Percentiles rank a stretch among this genome's conserved stretches.
Evolutionary conservation across 2,113 vertebrate genomes (phyloP).

Genomic region (Bubo scandiacus): DNA sequence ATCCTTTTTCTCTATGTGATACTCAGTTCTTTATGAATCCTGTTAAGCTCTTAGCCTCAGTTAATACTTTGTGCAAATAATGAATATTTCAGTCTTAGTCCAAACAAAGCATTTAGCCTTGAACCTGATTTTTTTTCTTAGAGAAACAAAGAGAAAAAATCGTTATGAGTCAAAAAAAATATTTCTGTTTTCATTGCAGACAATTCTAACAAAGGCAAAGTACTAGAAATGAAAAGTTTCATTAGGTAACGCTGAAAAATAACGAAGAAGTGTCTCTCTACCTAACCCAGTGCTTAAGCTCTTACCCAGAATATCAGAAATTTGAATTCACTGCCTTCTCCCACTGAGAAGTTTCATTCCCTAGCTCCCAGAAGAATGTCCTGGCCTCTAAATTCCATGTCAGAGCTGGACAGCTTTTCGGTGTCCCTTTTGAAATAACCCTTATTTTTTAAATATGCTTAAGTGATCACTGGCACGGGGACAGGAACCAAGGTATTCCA

Average conservation of each 20-base stretch:
- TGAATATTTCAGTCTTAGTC: background rate
- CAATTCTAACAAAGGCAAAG: background rate
- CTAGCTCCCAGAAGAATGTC: background rate
- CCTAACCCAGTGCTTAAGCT: background rate
- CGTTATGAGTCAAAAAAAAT: background rate
- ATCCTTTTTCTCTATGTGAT: background rate
- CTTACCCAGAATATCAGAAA: background rate
- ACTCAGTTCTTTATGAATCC: background rate
- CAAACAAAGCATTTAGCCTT: background rate
- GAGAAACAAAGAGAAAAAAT: background rate
- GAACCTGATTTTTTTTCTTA: background rate
- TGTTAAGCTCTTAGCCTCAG: background rate
- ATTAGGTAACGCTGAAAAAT: background rate
- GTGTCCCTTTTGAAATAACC: background rate
- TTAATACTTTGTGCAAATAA: constrained; percentile 51
- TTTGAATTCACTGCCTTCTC: background rate
- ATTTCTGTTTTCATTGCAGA: background rate
- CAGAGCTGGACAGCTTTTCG: background rate
- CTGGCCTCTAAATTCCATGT: background rate
- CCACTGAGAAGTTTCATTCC: background rate
- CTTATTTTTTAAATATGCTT: background rate
- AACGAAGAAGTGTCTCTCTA: background rate
- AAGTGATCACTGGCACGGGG: background rate
- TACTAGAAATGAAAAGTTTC: background rate
- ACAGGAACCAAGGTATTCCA: background rate